These are phyloP conservation scores for Hippoglossus hippoglossus DNA, from an alignment of 2,797 vertebrate species.

Conservation along the genomic window DNA sequence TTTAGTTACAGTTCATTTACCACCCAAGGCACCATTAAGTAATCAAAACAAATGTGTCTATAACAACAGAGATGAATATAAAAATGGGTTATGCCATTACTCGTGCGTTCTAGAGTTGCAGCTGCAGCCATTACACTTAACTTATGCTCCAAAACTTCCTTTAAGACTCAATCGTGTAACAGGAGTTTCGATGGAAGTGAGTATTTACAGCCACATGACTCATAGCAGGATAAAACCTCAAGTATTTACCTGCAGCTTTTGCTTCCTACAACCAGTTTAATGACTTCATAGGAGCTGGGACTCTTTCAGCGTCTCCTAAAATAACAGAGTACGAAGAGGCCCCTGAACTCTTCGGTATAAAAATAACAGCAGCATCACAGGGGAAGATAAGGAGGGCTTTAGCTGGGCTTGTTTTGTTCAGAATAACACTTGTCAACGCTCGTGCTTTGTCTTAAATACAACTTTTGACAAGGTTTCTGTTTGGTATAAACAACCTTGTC, in stretches of 20 bases:
- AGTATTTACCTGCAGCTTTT: slow-evolving; percentile 81
- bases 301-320: slow-evolving; percentile 72
- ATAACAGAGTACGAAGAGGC: slow-evolving; percentile 72
- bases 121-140: slow-evolving; percentile 9
- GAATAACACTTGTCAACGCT: slow-evolving; percentile 64
- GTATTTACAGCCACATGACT: slow-evolving; percentile 80
- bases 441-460: slow-evolving; percentile 74
- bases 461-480: slow-evolving; percentile 80
- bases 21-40: background rate
- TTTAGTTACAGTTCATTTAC: background rate
- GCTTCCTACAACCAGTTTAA: slow-evolving; percentile 79
- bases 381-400: slow-evolving; percentile 60
- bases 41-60: slow-evolving; percentile 17
- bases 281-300: slow-evolving; percentile 75
- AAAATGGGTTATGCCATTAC: background rate
- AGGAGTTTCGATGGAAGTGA: slow-evolving; percentile 53
- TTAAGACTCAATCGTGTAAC: slow-evolving; percentile 41
- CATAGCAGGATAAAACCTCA: slow-evolving; percentile 72
- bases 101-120: slow-evolving; percentile 26
- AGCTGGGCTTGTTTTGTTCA: slow-evolving; percentile 69
- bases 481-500: slow-evolving; percentile 74
- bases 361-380: slow-evolving; percentile 73
- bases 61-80: slow-evolving; percentile 12
- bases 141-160: slow-evolving; percentile 39
- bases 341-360: slow-evolving; percentile 76